phyloP scores from a whole-genome alignment of 2,888 invertebrate genomes.

The Pyralis farinalis region DNA sequence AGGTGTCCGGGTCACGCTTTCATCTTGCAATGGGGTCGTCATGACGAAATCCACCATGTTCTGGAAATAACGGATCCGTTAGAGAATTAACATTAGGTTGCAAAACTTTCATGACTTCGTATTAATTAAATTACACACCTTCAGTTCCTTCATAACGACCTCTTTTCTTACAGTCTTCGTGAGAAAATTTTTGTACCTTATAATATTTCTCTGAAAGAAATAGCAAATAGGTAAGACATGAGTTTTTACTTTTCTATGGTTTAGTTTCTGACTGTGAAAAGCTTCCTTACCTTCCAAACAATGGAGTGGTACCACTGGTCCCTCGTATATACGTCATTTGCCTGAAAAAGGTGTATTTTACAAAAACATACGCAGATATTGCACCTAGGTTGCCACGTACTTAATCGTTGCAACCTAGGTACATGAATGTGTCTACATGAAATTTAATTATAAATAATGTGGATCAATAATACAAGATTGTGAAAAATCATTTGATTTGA shows the following conservation, averaged over 20 bases:
- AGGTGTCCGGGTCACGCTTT: conserved; percentile 86
- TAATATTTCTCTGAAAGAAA: conserved; percentile 86
- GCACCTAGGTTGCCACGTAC: too few relatives aligned
- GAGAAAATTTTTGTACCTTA: conserved; percentile 86
- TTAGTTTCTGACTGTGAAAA: conserved; percentile 7
- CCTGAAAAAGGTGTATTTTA: conserved; percentile 82
- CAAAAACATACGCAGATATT: too few relatives aligned
- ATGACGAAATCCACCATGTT: conserved; percentile 88
- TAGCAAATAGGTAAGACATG: too few relatives aligned
- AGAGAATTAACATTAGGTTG: not conserved
- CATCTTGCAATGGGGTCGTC: conserved; percentile 88
- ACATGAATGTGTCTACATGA: too few relatives aligned
- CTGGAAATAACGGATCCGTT: conserved; percentile 63
- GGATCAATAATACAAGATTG: too few relatives aligned
- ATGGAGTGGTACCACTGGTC: conserved; percentile 92
- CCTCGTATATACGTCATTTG: conserved; percentile 88
- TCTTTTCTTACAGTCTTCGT: conserved; percentile 85
- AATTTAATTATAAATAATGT: too few relatives aligned
- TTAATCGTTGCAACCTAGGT: too few relatives aligned
- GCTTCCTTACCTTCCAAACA: conserved; percentile 85
- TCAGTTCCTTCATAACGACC: conserved; percentile 87
- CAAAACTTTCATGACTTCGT: too few relatives aligned
- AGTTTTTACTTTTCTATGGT: too few relatives aligned
- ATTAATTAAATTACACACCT: conserved; percentile 66
- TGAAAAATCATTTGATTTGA: too few relatives aligned